A percentile compares a stretch with the other conserved stretches of the same genome.
phyloP scores from a whole-genome alignment of 2,888 invertebrate genomes.

The Hirtodrosophila cameraria region DNA sequence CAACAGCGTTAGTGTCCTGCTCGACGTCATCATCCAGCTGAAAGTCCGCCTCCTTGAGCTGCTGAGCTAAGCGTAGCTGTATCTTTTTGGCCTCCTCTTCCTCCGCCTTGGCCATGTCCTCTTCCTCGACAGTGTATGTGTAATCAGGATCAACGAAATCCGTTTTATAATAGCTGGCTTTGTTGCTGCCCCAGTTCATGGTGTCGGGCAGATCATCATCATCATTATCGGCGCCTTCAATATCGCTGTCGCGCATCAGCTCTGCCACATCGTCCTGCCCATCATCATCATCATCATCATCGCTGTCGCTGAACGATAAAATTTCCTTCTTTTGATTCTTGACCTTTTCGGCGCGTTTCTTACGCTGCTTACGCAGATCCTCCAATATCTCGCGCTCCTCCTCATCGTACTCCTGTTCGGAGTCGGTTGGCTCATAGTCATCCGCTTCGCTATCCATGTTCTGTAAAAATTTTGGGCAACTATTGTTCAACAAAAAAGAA shows the following conservation, averaged over 20 bases:
- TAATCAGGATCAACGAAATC: slow-evolving; percentile 96
- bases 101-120: slow-evolving; percentile 91
- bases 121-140: slow-evolving; percentile 85
- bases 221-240: slow-evolving; percentile 88
- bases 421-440: slow-evolving; percentile 88
- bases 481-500: background rate
- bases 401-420: slow-evolving; percentile 89
- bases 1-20: too few relatives aligned
- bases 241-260: slow-evolving; percentile 88
- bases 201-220: slow-evolving; percentile 90
- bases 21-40: slow-evolving; percentile 53
- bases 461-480: background rate
- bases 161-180: slow-evolving; percentile 91
- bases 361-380: slow-evolving; percentile 85
- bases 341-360: slow-evolving; percentile 83
- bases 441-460: slow-evolving; percentile 80
- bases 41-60: slow-evolving; percentile 92
- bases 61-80: slow-evolving; percentile 90
- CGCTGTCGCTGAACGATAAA: slow-evolving; percentile 85
- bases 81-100: slow-evolving; percentile 93
- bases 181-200: slow-evolving; percentile 95
- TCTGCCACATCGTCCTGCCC: slow-evolving; percentile 82
- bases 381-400: slow-evolving; percentile 87
- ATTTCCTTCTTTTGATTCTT: slow-evolving; percentile 87
- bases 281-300: slow-evolving; percentile 84